Evolutionary conservation across 92 coral and sea anemone genomes (phyloP).

Genomic region (Phenganax marumi): DNA sequence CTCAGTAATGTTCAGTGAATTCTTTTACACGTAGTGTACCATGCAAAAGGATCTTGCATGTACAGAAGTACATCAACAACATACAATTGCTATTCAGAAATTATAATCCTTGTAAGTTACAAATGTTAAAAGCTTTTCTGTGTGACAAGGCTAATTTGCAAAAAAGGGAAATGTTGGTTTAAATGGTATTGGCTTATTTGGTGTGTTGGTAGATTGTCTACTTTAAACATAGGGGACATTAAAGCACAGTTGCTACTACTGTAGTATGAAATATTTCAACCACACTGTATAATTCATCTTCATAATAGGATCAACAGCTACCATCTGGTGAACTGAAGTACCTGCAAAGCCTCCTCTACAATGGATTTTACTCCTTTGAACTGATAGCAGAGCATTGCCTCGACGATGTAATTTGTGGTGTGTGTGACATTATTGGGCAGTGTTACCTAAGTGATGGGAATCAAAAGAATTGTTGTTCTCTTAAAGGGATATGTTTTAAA

Average conservation of each 20-base stretch:
- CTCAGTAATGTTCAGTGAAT: background rate
- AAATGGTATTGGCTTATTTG: no score
- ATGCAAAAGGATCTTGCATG: background rate
- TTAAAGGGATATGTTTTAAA: slow-evolving; percentile 9
- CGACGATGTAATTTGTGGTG: background rate
- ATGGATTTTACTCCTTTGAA: slow-evolving; percentile 23
- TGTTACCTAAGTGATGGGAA: slow-evolving; percentile 45
- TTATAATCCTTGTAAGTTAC: no score
- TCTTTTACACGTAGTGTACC: background rate
- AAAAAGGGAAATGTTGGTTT: no score
- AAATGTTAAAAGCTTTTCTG: no score
- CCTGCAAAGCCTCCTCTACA: slow-evolving; percentile 1
- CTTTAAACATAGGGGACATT: background rate
- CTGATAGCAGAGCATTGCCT: slow-evolving; percentile 2
- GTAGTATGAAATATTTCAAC: background rate
- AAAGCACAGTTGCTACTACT: background rate
- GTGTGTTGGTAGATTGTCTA: no score
- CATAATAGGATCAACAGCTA: slow-evolving; percentile 15
- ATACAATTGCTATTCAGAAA: no score
- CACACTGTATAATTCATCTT: no score
- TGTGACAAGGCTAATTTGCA: no score
- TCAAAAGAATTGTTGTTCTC: slow-evolving; percentile 41
- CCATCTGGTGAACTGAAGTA: slow-evolving; percentile 16
- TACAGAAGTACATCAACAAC: no score
- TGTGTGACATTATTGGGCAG: slow-evolving; percentile 47